A percentile compares a stretch with the other conserved stretches of the same genome.
Conservation (phyloP, 1,140 invertebrate species). For the Cydia amplana region DNA sequence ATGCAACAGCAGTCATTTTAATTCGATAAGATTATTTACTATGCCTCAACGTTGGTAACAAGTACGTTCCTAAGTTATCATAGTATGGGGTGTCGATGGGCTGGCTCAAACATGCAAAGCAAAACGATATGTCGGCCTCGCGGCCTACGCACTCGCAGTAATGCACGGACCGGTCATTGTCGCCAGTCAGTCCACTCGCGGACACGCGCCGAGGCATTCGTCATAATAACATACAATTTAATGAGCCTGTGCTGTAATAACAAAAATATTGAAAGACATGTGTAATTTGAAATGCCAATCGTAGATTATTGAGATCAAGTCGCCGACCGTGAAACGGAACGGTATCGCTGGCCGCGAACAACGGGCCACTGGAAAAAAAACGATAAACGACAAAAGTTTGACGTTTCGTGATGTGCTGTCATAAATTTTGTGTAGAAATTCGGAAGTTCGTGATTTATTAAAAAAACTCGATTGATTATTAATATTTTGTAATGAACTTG, state of each 20-base stretch:
- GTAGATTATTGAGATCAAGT: constrained; percentile 44
- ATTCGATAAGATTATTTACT: too few species aligned
- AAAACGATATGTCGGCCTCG: constrained; percentile 63
- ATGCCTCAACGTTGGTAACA: too few species aligned
- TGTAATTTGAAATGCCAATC: constrained; percentile 16
- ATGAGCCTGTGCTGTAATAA: not conserved
- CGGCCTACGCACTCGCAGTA: constrained; percentile 64
- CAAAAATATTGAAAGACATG: constrained; percentile 18
- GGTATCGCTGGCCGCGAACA: constrained; percentile 57
- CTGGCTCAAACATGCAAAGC: too few species aligned
- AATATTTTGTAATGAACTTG: constrained; percentile 30
- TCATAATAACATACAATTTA: constrained; percentile 20
- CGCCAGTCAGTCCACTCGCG: constrained; percentile 42
- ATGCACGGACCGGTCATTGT: constrained; percentile 63
- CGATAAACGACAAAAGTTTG: constrained; percentile 57
- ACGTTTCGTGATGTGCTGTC: constrained; percentile 61
- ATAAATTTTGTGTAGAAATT: constrained; percentile 53
- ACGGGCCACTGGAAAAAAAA: constrained; percentile 52
- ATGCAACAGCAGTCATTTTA: too few species aligned
- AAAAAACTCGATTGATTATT: constrained; percentile 1
- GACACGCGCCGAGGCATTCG: constrained; percentile 35
- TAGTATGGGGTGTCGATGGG: too few species aligned
- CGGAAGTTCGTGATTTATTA: constrained; percentile 33
- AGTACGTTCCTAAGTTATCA: too few species aligned
- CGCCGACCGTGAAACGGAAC: constrained; percentile 70